A percentile compares a stretch with the other conserved stretches of the same genome.
phyloP scores from a whole-genome alignment of 2,888 invertebrate genomes.

The Mycogona germanica region DNA sequence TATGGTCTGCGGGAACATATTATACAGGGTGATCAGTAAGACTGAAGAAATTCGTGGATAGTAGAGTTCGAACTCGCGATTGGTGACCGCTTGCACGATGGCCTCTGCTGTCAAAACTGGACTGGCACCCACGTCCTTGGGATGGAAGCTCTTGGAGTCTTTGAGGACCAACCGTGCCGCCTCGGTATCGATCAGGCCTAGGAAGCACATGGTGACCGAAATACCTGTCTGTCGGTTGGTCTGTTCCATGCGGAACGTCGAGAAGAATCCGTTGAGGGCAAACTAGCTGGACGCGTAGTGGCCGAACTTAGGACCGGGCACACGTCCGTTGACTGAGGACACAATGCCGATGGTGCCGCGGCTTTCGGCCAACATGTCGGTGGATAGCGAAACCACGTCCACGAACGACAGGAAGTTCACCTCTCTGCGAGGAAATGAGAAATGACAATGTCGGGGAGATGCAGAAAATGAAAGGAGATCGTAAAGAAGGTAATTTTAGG shows the following conservation, averaged over 20 bases:
- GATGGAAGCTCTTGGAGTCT: too few species aligned
- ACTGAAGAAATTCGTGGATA: too few species aligned
- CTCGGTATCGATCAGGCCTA: constrained; percentile 5
- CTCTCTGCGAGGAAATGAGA: too few species aligned
- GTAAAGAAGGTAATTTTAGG: too few species aligned
- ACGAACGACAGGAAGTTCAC: constrained; percentile 2
- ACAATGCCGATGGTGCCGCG: not conserved
- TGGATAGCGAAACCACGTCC: not conserved
- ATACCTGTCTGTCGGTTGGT: not conserved
- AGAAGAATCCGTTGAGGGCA: constrained; percentile 1
- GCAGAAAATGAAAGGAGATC: too few species aligned
- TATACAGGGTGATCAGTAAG: too few species aligned
- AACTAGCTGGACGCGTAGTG: constrained; percentile 1
- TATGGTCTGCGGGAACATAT: too few species aligned
- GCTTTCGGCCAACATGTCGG: not conserved
- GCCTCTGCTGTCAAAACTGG: too few species aligned
- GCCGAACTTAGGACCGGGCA: not conserved
- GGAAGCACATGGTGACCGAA: constrained; percentile 1
- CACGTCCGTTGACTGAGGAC: not conserved
- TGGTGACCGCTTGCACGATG: not conserved
- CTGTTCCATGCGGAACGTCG: not conserved
- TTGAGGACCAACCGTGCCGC: too few species aligned
- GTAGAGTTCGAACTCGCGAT: not conserved
- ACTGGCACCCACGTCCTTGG: too few species aligned
- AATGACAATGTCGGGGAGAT: too few species aligned